These are phyloP conservation scores for Spodoptera picta DNA, from an alignment of 2,888 invertebrate genomes.

Conservation along the genomic window DNA sequence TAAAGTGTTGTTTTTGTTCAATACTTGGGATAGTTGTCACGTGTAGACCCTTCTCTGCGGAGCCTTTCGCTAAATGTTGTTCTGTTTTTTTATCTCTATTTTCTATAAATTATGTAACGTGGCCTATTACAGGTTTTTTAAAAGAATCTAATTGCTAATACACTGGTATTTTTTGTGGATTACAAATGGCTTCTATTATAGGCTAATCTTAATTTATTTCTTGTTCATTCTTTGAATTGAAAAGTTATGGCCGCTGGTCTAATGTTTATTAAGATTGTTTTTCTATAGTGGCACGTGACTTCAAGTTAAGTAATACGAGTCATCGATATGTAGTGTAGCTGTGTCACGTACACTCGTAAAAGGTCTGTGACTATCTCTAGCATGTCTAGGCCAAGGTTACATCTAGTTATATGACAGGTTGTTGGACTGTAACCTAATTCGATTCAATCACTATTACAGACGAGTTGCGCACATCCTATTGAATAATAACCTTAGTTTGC, in stretches of 20 bases:
- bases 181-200: slow-evolving; percentile 15
- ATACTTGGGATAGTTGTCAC: slow-evolving; percentile 70
- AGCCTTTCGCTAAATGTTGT: slow-evolving; percentile 49
- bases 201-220: neutral
- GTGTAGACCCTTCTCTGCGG: slow-evolving; percentile 57
- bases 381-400: slow-evolving; percentile 60
- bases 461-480: slow-evolving; percentile 47
- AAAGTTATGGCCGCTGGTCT: neutral
- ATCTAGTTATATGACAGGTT: slow-evolving; percentile 41
- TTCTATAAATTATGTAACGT: slow-evolving; percentile 39
- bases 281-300: slow-evolving; percentile 30
- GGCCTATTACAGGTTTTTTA: slow-evolving; percentile 14
- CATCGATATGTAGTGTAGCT: slow-evolving; percentile 40
- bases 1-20: slow-evolving; percentile 72
- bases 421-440: slow-evolving; percentile 44
- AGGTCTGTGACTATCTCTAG: slow-evolving; percentile 34
- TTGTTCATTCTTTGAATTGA: slow-evolving; percentile 2
- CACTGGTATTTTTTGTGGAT: slow-evolving; percentile 4
- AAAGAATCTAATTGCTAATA: slow-evolving; percentile 7
- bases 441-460: slow-evolving; percentile 41
- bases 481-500: slow-evolving; percentile 55
- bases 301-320: slow-evolving; percentile 37
- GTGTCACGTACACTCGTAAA: slow-evolving; percentile 56
- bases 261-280: slow-evolving; percentile 19
- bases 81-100: slow-evolving; percentile 43